Evolutionary conservation across 2,113 vertebrate species (phyloP), one percentile per base, ranked within the genome.

Genomic region (Laterallus jamaicensis): DNA sequence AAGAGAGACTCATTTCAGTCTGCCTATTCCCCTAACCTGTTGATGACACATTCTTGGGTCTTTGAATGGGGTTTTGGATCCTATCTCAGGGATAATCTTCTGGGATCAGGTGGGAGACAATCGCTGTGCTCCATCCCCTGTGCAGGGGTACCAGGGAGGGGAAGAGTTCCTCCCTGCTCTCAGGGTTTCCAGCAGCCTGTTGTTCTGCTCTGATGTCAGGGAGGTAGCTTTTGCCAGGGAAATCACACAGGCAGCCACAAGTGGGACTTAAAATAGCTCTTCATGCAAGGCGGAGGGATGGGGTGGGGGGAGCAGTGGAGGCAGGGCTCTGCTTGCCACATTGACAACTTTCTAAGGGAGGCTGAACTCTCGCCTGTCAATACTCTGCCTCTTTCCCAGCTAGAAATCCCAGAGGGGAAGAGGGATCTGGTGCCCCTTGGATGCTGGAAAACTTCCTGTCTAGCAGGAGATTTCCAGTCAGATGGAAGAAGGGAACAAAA

Each of bases 211-310:
- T 97, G 97, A 96, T 96, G 97, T 98, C 96, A 96, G 83, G 85
- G 64, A 73, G 77, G 37, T 44, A 11, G 86, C 93, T 40, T 49
- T 39, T 96, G 96, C 94, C 96, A 67, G 84, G 86, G 90, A 95
- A 95, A 96, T 96, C 96, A 97, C 91, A 95, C 93, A 97, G 62
- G 44, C 96, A 95, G 87, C 94, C 91, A 96, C 97, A 95, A 96
- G 95, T 95, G 96, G 96, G 84, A 80, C 96, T 95, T 85, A 96
- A 96, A 98, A 98, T 97, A 98, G 95, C 95, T 94, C 91, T 14
- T 73, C 44, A n/a, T 54, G 81, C n/a, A 55, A 56, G 86, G 90
- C 32, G 1, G 73, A 59, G 76, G n/a, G 80, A 84, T 28, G 32
- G 15, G 67, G 35, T 35, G 35, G 18, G 67, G 66, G 40, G 39